A percentile compares a stretch with the other conserved stretches of the same genome.
Conservation (phyloP, 1,140 invertebrate genomes). For the Pogonomyrmex californicus region DNA sequence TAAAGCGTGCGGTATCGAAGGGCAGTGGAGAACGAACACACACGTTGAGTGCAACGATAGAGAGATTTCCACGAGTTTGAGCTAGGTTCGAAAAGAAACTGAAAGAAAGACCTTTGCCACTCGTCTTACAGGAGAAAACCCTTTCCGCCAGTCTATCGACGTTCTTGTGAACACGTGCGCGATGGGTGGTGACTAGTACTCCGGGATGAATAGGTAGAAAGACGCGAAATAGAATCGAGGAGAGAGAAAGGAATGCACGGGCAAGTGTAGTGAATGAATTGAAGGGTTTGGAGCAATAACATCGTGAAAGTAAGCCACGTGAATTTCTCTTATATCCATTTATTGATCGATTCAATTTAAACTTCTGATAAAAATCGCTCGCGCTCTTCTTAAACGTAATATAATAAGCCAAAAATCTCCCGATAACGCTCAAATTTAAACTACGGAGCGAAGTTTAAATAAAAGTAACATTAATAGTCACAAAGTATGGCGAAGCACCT, state of each 20-base stretch:
- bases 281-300: conserved; percentile 42
- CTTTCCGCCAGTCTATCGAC: conserved; percentile 67
- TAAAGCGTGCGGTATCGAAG: conserved; percentile 64
- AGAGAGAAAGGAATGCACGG: conserved; percentile 25
- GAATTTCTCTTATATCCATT: conserved; percentile 15
- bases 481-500: not conserved
- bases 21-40: conserved; percentile 51
- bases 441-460: not conserved
- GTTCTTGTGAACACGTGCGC: conserved; percentile 56
- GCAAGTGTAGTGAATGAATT: conserved; percentile 52
- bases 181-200: conserved; percentile 69
- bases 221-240: conserved; percentile 70
- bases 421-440: not conserved
- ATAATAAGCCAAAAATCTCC: not conserved
- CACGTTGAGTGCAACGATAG: conserved; percentile 54
- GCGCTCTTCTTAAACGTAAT: not conserved
- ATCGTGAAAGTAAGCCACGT: conserved; percentile 9
- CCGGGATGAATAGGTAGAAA: conserved; percentile 70
- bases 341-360: conserved; percentile 35
- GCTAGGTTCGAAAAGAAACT: conserved; percentile 45
- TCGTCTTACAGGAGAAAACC: conserved; percentile 75
- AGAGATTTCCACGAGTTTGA: conserved; percentile 60
- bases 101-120: conserved; percentile 63
- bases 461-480: conserved; percentile 29
- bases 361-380: not conserved